Conservation (phyloP, 2,797 vertebrate species). For the Cetoscarus ocellatus region DNA sequence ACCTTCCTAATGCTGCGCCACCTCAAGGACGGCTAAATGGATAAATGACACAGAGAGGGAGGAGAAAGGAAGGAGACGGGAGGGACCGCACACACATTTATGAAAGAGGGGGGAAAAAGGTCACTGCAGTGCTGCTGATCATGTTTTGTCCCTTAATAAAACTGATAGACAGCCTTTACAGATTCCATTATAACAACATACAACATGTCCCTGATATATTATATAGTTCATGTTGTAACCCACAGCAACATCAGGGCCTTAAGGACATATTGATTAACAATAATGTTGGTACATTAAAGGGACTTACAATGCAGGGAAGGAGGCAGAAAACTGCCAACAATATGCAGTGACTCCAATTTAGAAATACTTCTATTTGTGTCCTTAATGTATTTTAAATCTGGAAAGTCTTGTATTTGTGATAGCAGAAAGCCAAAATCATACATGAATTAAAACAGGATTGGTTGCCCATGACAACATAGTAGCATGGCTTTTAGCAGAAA, state of each 20-base stretch:
- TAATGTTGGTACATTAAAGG: conserved; percentile 34
- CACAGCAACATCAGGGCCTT: conserved; percentile 25
- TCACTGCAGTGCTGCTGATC: conserved; percentile 48
- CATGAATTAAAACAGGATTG: no score
- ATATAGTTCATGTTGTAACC: conserved; percentile 38
- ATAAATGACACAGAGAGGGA: conserved; percentile 62
- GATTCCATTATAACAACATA: conserved; percentile 61
- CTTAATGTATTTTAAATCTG: no score
- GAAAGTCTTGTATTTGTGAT: no score
- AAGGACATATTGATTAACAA: conserved; percentile 62
- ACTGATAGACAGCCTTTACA: conserved; percentile 48
- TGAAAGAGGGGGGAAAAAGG: conserved; percentile 23
- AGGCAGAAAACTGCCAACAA: conserved; percentile 14
- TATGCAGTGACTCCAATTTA: not conserved
- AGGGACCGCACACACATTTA: conserved; percentile 14
- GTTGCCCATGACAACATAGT: not conserved
- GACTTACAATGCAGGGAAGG: conserved; percentile 25
- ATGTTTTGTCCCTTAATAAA: conserved; percentile 56
- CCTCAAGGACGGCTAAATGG: conserved; percentile 76
- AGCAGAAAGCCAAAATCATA: no score
- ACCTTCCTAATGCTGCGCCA: conserved; percentile 61
- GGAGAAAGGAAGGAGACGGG: conserved; percentile 38
- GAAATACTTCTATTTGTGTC: not conserved
- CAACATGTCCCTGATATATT: conserved; percentile 49
- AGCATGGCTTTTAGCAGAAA: not conserved